Evolutionary conservation across 2,113 vertebrate genomes (phyloP).

Genomic region (Oryzias celebensis): DNA sequence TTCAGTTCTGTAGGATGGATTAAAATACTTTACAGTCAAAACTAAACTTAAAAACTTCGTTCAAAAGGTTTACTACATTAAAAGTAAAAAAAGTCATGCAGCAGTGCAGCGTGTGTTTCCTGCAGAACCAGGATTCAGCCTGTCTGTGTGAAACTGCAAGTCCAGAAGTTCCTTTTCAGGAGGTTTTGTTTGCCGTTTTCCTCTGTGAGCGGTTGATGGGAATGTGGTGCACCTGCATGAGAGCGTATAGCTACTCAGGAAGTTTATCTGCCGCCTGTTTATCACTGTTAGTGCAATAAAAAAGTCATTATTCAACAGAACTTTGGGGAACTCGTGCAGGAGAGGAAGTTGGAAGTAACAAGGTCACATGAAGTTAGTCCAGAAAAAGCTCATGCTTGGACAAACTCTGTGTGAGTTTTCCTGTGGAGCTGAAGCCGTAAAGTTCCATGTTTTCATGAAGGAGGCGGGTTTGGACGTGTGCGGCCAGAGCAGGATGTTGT

Average conservation of each 20-base stretch:
- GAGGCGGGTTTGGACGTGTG: conserved; percentile 54
- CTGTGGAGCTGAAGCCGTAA: conserved; percentile 28
- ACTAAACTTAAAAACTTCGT: no score
- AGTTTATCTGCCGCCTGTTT: conserved; percentile 64
- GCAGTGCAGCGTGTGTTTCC: conserved; percentile 6
- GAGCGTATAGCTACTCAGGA: conserved; percentile 56
- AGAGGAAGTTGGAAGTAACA: conserved; percentile 33
- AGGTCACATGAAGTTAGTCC: conserved; percentile 2
- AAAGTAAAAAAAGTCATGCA: no score
- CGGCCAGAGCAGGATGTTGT: conserved; percentile 57
- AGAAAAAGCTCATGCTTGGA: conserved; percentile 34
- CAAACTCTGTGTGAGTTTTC: conserved; percentile 27
- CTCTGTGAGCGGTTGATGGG: conserved; percentile 44
- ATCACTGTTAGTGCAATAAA: conserved; percentile 49
- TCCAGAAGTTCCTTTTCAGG: conserved; percentile 52
- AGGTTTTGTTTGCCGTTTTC: conserved; percentile 57
- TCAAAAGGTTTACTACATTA: no score
- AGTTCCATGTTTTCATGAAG: conserved; percentile 16
- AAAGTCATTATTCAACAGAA: conserved; percentile 24
- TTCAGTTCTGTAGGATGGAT: no score
- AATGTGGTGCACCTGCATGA: conserved; percentile 50
- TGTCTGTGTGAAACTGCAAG: conserved; percentile 35
- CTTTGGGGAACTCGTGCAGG: conserved; percentile 20
- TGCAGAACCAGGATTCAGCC: background rate
- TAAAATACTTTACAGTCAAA: no score